Evolutionary conservation across 2,888 invertebrate genomes (phyloP), one percentile per base, ranked within the genome.

Genomic region (Yponomeuta sedellus): DNA sequence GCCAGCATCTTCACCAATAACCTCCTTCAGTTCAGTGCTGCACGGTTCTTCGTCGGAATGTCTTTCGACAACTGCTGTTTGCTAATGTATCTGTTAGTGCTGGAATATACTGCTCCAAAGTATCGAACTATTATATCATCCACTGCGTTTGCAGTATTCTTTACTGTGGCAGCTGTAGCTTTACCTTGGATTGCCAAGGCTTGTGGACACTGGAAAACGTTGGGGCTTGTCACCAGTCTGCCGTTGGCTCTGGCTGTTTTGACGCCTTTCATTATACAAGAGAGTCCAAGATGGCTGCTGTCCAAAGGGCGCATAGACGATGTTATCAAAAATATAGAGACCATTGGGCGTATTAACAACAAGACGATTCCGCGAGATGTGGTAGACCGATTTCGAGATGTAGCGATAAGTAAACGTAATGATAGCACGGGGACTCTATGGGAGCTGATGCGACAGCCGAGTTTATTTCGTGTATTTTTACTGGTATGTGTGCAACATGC

Each of bases 81-180:
- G 44, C 44, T 58, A 11, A n/a, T 58, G 8, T 59, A 22, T 6
- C 72, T 87, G 1, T 69, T 86, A 1, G 75, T 81, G 28, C 69
- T 88, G 52, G 88, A 87, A 71, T 86, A 82, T 68, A 76, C 80
- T 2, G 82, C 81, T 20, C 86, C 87, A 2, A 87, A 80, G 70
- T 82, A 86, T 66, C 81, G 87, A 67, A 80, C 82, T 19, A 28
- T 80, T 2, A 75, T 82, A 19, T 75, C 82, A 1, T 86, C 86
- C 73, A 67, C 86, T 61, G 76, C 86, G 0, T 85, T 82, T 62
- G 83, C 81, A 0, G 63, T 82, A 34, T 86, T 87, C 68, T 87
- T 77, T 58, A 75, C 79, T 0, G 34, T 73, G 4, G 82, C 77
- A 34, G 72, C 75, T 0, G 73, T 74, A 11, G 20, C 75, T 2